These are phyloP conservation scores for Nudaria mundana DNA, from an alignment of 2,888 invertebrate genomes.

Conservation along the genomic window DNA sequence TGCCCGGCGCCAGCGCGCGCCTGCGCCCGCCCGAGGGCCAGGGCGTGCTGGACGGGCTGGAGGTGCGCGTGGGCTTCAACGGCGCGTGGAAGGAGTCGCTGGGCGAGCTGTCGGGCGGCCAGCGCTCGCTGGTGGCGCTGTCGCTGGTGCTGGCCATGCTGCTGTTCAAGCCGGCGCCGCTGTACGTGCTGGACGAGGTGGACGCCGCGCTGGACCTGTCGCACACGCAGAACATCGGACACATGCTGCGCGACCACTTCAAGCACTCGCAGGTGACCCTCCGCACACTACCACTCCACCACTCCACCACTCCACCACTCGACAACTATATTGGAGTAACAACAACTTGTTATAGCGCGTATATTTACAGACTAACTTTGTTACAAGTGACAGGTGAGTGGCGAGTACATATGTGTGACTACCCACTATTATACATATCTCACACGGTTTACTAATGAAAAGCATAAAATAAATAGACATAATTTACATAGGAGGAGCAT, in stretches of 20 bases:
- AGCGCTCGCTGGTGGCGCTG: constrained; percentile 96
- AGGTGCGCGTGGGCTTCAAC: constrained; percentile 94
- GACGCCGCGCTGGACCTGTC: constrained; percentile 98
- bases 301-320: no score
- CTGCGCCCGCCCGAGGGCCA: constrained; percentile 89
- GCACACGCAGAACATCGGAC: constrained; percentile 99
- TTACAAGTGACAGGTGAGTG: no score
- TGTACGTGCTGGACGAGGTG: constrained; percentile 99
- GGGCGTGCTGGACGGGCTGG: constrained; percentile 91
- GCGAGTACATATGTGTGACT: no score
- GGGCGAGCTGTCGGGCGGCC: constrained; percentile 97
- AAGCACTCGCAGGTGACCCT: constrained; percentile 37
- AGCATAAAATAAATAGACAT: no score
- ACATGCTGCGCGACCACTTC: constrained; percentile 88
- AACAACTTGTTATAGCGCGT: no score
- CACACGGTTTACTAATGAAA: no score
- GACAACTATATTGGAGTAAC: no score
- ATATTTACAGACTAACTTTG: no score
- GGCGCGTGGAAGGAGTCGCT: constrained; percentile 97
- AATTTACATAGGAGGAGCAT: no score
- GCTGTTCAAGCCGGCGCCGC: constrained; percentile 97
- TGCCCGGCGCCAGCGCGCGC: constrained; percentile 94
- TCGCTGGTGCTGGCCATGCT: constrained; percentile 98
- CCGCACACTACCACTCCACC: no score
- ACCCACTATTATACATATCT: no score